These are phyloP conservation scores for Micrastur ruficollis DNA, from an alignment of 2,797 vertebrate species.

Conservation along the genomic window DNA sequence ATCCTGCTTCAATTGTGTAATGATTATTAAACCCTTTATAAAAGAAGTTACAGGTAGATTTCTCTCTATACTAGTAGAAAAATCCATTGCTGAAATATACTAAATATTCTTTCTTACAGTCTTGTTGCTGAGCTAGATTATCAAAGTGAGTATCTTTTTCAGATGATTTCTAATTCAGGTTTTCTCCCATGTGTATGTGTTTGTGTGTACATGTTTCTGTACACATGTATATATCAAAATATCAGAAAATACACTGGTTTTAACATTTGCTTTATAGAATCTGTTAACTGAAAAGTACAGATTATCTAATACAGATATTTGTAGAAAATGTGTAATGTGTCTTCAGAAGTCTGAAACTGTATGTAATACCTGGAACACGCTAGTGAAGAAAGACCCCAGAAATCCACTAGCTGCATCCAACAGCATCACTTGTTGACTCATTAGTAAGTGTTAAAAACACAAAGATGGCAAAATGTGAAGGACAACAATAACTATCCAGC, in stretches of 20 bases:
- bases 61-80: neutral
- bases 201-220: neutral
- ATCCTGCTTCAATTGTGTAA: neutral
- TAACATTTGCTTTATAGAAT: neutral
- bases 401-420: neutral
- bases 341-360: neutral
- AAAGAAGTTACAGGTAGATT: neutral
- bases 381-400: neutral
- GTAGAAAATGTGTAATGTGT: neutral
- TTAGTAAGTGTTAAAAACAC: neutral
- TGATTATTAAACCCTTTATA: neutral
- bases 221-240: neutral
- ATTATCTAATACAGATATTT: neutral
- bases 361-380: neutral
- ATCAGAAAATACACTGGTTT: neutral
- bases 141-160: neutral
- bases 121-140: neutral
- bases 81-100: neutral
- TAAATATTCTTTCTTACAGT: neutral
- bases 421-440: neutral
- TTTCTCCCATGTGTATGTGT: neutral
- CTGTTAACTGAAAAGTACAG: neutral
- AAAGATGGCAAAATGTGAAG: conserved; percentile 11
- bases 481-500: neutral
- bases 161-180: neutral